Conservation (phyloP, 1,140 invertebrate genomes). For the Chymomyza costata region DNA sequence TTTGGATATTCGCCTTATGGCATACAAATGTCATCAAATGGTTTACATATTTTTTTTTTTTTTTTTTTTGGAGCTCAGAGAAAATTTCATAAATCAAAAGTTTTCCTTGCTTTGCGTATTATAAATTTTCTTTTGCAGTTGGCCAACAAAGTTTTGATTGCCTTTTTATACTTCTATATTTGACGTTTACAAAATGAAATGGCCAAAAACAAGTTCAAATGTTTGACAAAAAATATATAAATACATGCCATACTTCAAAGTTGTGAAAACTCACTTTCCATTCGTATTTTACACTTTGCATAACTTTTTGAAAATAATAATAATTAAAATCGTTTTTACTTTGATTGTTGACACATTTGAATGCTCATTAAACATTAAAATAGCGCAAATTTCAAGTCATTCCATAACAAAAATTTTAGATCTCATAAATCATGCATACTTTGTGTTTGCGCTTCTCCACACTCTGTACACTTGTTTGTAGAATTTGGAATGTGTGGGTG, state of each 20-base stretch:
- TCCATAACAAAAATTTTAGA: too few species aligned
- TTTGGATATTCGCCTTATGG: too few species aligned
- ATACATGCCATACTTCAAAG: constrained; percentile 13
- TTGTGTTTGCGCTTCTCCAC: constrained; percentile 33
- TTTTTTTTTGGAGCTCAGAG: too few species aligned
- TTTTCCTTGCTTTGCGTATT: constrained; percentile 37
- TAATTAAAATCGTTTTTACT: constrained; percentile 71
- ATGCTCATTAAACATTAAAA: constrained; percentile 71
- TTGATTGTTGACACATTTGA: constrained; percentile 70
- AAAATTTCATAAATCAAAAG: constrained; percentile 69
- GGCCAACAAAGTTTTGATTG: constrained; percentile 58
- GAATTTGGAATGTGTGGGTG: too few species aligned
- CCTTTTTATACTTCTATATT: constrained; percentile 42
- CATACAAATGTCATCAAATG: constrained; percentile 64
- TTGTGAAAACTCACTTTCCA: constrained; percentile 40
- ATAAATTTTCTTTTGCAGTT: constrained; percentile 21
- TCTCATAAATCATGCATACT: constrained; percentile 60
- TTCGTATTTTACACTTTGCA: constrained; percentile 3
- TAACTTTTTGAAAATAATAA: constrained; percentile 26
- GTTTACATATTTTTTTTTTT: constrained; percentile 63
- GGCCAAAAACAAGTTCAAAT: constrained; percentile 28
- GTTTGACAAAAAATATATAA: too few species aligned
- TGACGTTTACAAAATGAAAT: constrained; percentile 4
- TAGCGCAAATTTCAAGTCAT: constrained; percentile 25
- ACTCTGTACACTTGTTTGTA: too few species aligned